phyloP scores from a whole-genome alignment of 2,113 vertebrate species.

The Lampris megalopsis region DNA sequence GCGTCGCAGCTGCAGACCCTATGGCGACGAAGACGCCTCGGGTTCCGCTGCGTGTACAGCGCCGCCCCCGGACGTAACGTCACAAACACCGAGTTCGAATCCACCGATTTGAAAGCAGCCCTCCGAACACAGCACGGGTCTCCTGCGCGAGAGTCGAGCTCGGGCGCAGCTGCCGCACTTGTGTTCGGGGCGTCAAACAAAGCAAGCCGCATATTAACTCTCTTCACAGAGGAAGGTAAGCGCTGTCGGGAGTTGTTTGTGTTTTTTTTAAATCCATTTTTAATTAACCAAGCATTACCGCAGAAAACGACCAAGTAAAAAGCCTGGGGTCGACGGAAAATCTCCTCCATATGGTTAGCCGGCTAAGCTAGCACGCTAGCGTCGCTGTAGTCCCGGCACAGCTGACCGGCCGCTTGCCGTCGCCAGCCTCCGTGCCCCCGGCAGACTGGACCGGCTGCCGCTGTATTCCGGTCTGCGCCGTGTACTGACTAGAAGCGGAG shows the following conservation, averaged over 20 bases:
- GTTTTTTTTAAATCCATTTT: too few relatives aligned
- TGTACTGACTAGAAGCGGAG: too few relatives aligned
- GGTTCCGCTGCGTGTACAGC: not conserved
- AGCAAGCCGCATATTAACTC: slow-evolving; percentile 34
- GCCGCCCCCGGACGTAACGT: not conserved
- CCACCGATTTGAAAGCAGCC: not conserved
- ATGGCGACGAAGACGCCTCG: too few relatives aligned
- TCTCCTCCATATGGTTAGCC: not conserved
- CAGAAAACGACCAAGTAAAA: not conserved
- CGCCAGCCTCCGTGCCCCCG: too few relatives aligned
- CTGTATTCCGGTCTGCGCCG: too few relatives aligned
- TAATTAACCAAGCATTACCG: not conserved
- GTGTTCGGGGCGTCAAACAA: slow-evolving; percentile 1
- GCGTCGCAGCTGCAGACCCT: too few relatives aligned
- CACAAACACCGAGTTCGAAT: not conserved
- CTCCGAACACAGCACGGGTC: not conserved
- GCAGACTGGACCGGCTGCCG: too few relatives aligned
- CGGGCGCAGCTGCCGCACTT: slow-evolving; percentile 62
- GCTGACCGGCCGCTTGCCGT: too few relatives aligned
- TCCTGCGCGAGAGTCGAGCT: not conserved
- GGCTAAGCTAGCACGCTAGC: slow-evolving; percentile 10
- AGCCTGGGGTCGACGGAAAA: not conserved
- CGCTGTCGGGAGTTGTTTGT: not conserved
- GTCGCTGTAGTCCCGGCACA: too few relatives aligned
- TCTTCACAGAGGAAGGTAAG: slow-evolving; percentile 53